These are phyloP conservation scores for Myotis davidii DNA, from an alignment of 2,113 vertebrate genomes.

Conservation along the genomic window DNA sequence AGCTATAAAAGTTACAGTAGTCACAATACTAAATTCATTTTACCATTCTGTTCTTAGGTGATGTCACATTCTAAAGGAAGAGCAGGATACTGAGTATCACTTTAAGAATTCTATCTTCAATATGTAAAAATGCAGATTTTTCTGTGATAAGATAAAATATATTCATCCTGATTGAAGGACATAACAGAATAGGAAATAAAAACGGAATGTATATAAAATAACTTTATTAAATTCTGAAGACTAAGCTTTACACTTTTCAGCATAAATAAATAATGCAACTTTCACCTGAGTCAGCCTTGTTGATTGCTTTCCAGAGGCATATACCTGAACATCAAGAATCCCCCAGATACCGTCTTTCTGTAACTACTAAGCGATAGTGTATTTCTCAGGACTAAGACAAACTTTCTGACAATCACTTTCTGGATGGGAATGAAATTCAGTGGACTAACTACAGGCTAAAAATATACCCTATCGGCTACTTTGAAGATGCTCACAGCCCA, in stretches of 20 bases:
- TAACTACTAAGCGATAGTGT: conserved; percentile 33
- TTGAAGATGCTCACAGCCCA: conserved; percentile 45
- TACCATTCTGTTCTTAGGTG: not conserved
- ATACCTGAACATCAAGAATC: not conserved
- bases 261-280: conserved; percentile 77
- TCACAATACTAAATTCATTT: not conserved
- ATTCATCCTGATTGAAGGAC: conserved; percentile 33
- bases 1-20: not conserved
- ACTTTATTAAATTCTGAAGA: conserved; percentile 65
- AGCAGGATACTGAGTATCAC: not conserved
- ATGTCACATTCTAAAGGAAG: not conserved
- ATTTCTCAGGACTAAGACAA: conserved; percentile 65
- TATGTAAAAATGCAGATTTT: not conserved
- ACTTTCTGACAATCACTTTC: conserved; percentile 69
- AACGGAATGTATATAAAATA: conserved; percentile 34
- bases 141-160: not conserved
- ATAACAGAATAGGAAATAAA: conserved; percentile 45
- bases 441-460: conserved; percentile 39
- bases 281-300: conserved; percentile 37
- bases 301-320: conserved; percentile 46
- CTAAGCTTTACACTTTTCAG: conserved; percentile 44
- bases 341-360: conserved; percentile 56
- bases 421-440: conserved; percentile 65
- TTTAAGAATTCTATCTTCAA: conserved; percentile 22
- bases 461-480: conserved; percentile 58